phyloP scores from a whole-genome alignment of 2,797 vertebrate species.

The Argya squamiceps region DNA sequence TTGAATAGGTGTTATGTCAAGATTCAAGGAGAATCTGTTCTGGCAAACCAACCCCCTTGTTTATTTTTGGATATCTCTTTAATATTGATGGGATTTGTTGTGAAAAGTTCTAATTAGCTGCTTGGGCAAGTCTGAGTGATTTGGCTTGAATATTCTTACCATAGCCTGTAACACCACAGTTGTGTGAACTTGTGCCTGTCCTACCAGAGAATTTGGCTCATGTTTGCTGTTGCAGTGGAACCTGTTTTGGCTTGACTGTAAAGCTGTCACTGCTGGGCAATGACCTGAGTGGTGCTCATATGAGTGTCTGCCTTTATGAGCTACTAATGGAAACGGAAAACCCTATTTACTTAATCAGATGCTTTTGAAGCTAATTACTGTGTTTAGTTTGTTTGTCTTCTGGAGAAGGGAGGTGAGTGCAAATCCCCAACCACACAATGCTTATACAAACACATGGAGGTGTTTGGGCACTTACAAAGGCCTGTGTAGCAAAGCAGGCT shows the following conservation, averaged over 20 bases:
- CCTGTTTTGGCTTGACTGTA: not conserved
- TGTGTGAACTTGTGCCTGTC: not conserved
- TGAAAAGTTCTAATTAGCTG: constrained; percentile 26
- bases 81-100: constrained; percentile 18
- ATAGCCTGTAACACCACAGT: not conserved
- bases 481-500: not conserved
- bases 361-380: not conserved
- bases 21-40: not conserved
- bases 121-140: not conserved
- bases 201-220: not conserved
- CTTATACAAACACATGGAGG: not conserved
- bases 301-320: not conserved
- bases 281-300: not conserved
- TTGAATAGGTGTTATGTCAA: not conserved
- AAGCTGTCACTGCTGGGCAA: not conserved
- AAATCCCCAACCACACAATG: not conserved
- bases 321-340: not conserved
- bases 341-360: not conserved
- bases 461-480: not conserved
- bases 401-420: not conserved
- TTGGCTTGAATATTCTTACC: not conserved
- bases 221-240: not conserved
- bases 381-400: not conserved
- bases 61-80: not conserved
- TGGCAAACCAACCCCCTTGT: not conserved